Evolutionary conservation across 2,113 vertebrate species (phyloP).

Genomic region (Actenoides hombroni): DNA sequence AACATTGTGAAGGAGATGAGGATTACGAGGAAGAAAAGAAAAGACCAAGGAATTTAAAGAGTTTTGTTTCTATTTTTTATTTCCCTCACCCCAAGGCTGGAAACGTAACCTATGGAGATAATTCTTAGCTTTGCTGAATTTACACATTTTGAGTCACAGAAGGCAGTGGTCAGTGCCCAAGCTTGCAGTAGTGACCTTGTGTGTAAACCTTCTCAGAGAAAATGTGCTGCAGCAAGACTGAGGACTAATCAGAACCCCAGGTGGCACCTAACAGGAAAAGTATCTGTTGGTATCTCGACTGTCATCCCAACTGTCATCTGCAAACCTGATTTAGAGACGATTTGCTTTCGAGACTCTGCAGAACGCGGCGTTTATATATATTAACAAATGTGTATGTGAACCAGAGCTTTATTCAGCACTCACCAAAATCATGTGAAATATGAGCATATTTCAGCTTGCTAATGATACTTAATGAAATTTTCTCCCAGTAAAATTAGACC

Average conservation of each 20-base stretch:
- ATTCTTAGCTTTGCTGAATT: background rate
- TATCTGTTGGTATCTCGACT: background rate
- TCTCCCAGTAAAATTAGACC: background rate
- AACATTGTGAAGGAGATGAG: conserved; percentile 6
- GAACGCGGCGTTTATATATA: background rate
- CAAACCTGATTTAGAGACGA: rapidly evolving
- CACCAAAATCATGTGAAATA: background rate
- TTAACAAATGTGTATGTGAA: background rate
- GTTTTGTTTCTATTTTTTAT: background rate
- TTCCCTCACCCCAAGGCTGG: background rate
- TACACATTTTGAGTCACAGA: background rate
- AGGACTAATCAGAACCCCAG: background rate
- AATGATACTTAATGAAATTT: background rate
- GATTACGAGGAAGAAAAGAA: background rate
- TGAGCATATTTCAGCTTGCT: background rate
- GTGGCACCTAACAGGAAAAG: background rate
- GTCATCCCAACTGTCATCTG: background rate
- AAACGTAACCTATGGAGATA: background rate
- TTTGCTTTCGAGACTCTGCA: background rate
- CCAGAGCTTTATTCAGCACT: background rate
- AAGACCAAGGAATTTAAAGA: background rate
- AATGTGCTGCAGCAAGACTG: background rate
- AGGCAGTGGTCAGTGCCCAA: background rate
- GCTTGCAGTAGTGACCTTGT: background rate
- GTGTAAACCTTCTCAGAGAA: background rate